Evolutionary conservation across 2,113 vertebrate genomes (phyloP), one percentile per base, ranked within the genome.

Genomic region (Melanostigma gelatinosum): DNA sequence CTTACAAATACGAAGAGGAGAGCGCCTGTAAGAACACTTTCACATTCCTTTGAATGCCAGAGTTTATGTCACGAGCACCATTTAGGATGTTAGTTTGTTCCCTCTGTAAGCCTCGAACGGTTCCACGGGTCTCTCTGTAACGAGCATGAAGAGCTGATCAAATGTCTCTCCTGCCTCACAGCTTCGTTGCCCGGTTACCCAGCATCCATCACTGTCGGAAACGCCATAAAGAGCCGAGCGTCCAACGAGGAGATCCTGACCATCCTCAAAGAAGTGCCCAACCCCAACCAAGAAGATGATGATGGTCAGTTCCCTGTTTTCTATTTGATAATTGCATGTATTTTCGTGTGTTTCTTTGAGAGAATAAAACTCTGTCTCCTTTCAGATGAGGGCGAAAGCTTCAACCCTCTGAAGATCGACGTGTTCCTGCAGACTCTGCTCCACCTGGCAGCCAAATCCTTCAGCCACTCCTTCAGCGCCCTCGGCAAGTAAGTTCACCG

Each of bases 401-500:
- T 99, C 94, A 99, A 98, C 88, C 98, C 98, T 3, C 87, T 99
- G 93, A 99, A 98, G 95, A 97, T 99, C 83, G 98, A 99, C 13
- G 97, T 99, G 67, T 99, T 99, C 89, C 94, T 99, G 86, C 97
- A 99, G 92, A 97, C 97, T 40, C 91, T 99, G 46, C 97, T 99
- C 36, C 95, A 98, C 74, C 92, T 99, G 88, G 98, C 98, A 18
- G 96, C 97, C 58, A 99, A 99, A 77, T 99, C 98, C 24, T 99
- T 98, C 92, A 99, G 98, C 92, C 97, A 99, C 85, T 99, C 98
- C 44, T 99, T 99, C 93, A 99, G 97, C 42, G 98, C 98, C 64
- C 96, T 99, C 64, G 98, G 97, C 83, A 99, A 99, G 98, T 99
- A 94, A 96, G 98, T 94, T 27, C 8, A 27, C 13, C 24, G 0